Evolutionary conservation across 1,140 invertebrate genomes (phyloP), one percentile per base, ranked within the genome.

Genomic region (Melanaphis sacchari): DNA sequence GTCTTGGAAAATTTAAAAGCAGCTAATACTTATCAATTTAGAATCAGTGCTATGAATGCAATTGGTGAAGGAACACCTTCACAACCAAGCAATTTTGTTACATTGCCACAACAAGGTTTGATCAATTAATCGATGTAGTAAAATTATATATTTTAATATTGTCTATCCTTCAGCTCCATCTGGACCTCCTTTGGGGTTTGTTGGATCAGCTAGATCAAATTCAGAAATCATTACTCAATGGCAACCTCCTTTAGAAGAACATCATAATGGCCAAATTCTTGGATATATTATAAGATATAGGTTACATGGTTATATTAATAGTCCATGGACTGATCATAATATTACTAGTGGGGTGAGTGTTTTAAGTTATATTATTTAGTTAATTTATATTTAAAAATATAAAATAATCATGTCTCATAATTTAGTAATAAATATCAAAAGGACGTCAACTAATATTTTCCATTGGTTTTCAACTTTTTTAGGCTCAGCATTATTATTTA

Each of bases 181-280:
- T 87, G 98, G 98, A 31, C 97, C 98, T 8, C 98, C 98, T 0
- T 96, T 98, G 26, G 98, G 98, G 89, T 98, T 99, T 94, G 98
- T 98, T 93, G 98, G 98, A 24, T 98, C 98, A 21, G 98, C 98
- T 0, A 96, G 98, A 94, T 99, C 98, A 1, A 97, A 98, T 24
- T 98, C 98, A 1, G 98, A 99, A 95, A 99, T 99, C 94, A 99
- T 99, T 94, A 98, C 99, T 0, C 98, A 99, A 95, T 99, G 99
- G 99, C 98, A 99, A 94, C 97, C 98, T 38, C 99, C 99, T 0
- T 95, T 97, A 11, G 98, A 99, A 94, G 98, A 99, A 95, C 97
- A 98, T 94, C 97, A 98, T 94, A 99, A 99, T 95, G 99, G 99
- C 0, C 97, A 98, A 94, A 98, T 99, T 94, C 95, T 98, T 1